phyloP scores from a whole-genome alignment of 92 coral and sea anemone genomes.

The Scolanthus callimorphus region DNA sequence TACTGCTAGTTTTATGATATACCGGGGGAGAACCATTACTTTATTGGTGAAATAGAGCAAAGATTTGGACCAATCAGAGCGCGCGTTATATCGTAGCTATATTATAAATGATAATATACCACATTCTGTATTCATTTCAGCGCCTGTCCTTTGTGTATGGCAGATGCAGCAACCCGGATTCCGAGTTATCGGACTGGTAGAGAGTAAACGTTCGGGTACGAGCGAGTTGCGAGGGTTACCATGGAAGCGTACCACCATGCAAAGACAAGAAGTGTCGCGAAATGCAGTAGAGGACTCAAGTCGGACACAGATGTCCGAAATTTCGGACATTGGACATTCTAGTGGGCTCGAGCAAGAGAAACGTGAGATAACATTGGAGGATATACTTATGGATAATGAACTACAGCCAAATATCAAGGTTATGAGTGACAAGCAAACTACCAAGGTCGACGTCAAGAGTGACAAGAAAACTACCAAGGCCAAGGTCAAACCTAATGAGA shows the following conservation, averaged over 20 bases:
- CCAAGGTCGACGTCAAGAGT: too few species aligned
- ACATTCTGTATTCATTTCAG: constrained; percentile 35
- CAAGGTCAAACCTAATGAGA: too few species aligned
- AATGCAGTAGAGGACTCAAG: not conserved
- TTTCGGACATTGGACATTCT: not conserved
- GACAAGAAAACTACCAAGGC: too few species aligned
- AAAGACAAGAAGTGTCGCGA: not conserved
- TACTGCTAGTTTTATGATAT: too few species aligned
- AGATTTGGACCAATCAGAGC: too few species aligned
- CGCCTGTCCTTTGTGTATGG: constrained; percentile 56
- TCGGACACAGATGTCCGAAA: not conserved
- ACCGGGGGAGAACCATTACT: too few species aligned
- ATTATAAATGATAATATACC: too few species aligned
- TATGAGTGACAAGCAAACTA: too few species aligned
- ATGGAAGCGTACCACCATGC: constrained; percentile 16
- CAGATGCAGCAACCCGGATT: constrained; percentile 39
- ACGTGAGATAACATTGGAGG: constrained; percentile 56
- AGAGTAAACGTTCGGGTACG: constrained; percentile 23
- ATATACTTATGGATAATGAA: constrained; percentile 36
- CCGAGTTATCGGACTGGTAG: constrained; percentile 49
- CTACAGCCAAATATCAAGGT: constrained; percentile 11
- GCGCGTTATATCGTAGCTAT: too few species aligned
- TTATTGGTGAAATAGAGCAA: too few species aligned
- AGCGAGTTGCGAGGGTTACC: constrained; percentile 12
- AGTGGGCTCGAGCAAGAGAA: constrained; percentile 16